These are phyloP conservation scores for Drosophila grimshawi DNA, from an alignment of 1,140 invertebrate species.

Conservation along the genomic window DNA sequence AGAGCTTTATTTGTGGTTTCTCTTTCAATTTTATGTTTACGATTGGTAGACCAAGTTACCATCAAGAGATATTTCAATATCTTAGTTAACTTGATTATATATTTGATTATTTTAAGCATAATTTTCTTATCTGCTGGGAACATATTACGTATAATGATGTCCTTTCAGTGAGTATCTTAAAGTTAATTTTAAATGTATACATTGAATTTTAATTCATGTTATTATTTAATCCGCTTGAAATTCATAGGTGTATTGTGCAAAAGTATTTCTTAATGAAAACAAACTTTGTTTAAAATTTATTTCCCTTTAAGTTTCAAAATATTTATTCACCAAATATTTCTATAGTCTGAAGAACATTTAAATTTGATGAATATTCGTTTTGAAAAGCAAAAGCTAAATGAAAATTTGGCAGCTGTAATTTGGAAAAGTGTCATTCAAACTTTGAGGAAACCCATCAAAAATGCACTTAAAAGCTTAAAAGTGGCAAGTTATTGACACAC, in stretches of 20 bases:
- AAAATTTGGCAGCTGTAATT: conserved; percentile 3
- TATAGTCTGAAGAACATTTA: too few relatives aligned
- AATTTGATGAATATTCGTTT: neutral
- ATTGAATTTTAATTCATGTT: neutral
- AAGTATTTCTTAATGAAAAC: neutral
- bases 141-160: too few relatives aligned
- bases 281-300: too few relatives aligned
- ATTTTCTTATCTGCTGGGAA: too few relatives aligned
- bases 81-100: too few relatives aligned
- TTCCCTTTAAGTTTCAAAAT: neutral
- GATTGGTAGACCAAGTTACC: conserved; percentile 11
- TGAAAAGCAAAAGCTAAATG: neutral
- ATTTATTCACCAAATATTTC: too few relatives aligned
- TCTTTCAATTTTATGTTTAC: too few relatives aligned
- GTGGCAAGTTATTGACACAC: conserved; percentile 63
- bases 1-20: neutral
- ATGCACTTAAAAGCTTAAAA: conserved; percentile 71
- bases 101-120: too few relatives aligned
- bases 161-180: too few relatives aligned
- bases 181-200: neutral
- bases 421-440: neutral
- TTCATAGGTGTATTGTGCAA: too few relatives aligned
- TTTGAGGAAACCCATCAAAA: conserved; percentile 15
- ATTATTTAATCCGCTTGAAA: too few relatives aligned
- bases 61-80: neutral